Base-by-base conservation (phyloP, 2,797 vertebrate genomes). In the Austrolebias charrua region DNA sequence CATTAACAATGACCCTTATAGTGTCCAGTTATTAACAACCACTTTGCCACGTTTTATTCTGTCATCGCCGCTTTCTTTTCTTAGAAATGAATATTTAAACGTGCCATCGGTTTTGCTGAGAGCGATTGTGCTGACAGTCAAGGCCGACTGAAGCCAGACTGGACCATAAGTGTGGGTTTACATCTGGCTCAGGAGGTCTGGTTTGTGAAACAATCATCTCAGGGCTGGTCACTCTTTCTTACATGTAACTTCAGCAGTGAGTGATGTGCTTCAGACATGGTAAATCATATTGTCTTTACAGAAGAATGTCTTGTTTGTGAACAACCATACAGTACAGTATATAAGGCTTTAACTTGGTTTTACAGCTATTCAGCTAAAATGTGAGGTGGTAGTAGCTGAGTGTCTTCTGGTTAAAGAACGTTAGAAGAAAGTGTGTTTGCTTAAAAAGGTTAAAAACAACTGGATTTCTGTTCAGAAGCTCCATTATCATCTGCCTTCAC, bases 51-150 rank as follows among this genome's bases (percentile, higher is more conserved):
- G 66, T 47, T 57, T 24, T 42, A 60, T 79, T 55, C 64, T 72
- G 67, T 72, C 1, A 51, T 60, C 24, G 46, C 18, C 55, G 66
- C 54, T 44, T 31, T 61, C 24, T 80, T 78, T 60, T 66, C 40
- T 54, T 43, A 28, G 35, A 60, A 66, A 69, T 68, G 0, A 55
- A 70, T 75, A 67, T 76, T 81, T 60, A 42, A 63, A 76, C 45
- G n/a, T 29, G 14, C 14, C 45, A 52, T 57, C 50, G 35, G 6
- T 70, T 52, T 31, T 67, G 43, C 57, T 6, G 15, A 65, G 46
- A 42, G 20, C 28, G 58, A 29, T 51, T 60, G 6, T 52, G 42
- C 28, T 46, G 9, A 40, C 54, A 42, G 71, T 69, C 63, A 50
- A 56, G 31, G 44, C 60, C 62, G 56, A 56, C 46, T 49, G 69